Evolutionary conservation across 2,113 vertebrate genomes (phyloP).

Genomic region (Callospermophilus lateralis): DNA sequence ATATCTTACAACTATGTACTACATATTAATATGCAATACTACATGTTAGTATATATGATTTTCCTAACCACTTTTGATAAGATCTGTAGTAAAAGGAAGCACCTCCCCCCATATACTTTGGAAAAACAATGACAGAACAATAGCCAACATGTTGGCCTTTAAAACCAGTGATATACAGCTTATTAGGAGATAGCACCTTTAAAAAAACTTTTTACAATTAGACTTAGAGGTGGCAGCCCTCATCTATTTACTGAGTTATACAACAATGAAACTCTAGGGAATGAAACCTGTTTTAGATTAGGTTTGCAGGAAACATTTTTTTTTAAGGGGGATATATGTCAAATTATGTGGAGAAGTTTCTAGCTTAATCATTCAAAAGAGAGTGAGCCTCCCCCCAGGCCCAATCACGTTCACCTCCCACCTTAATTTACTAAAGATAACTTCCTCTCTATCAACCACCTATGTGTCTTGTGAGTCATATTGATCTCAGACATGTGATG

Average conservation of each 20-base stretch:
- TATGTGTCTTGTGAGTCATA: slow-evolving; percentile 72
- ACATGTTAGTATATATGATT: neutral
- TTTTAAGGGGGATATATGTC: slow-evolving; percentile 53
- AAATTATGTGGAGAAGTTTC: slow-evolving; percentile 70
- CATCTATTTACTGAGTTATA: slow-evolving; percentile 7
- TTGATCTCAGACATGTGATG: slow-evolving; percentile 73
- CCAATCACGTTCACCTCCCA: slow-evolving; percentile 55
- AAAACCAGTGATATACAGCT: slow-evolving; percentile 40
- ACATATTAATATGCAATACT: neutral
- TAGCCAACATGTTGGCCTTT: slow-evolving; percentile 39
- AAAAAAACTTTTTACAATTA: slow-evolving; percentile 62
- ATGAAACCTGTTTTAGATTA: slow-evolving; percentile 70
- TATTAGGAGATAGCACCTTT: slow-evolving; percentile 18
- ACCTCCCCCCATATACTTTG: neutral
- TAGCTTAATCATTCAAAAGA: slow-evolving; percentile 66
- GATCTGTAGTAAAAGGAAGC: slow-evolving; percentile 53
- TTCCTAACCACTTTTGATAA: slow-evolving; percentile 52
- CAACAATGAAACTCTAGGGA: slow-evolving; percentile 53
- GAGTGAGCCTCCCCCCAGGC: slow-evolving; percentile 22
- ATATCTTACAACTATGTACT: neutral
- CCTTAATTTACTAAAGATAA: slow-evolving; percentile 76
- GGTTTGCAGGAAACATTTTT: slow-evolving; percentile 66
- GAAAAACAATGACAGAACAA: neutral
- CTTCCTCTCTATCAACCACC: slow-evolving; percentile 77
- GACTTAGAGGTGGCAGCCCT: slow-evolving; percentile 57